Evolutionary conservation across 2,888 invertebrate species (phyloP).

Genomic region (Andrena camellia): DNA sequence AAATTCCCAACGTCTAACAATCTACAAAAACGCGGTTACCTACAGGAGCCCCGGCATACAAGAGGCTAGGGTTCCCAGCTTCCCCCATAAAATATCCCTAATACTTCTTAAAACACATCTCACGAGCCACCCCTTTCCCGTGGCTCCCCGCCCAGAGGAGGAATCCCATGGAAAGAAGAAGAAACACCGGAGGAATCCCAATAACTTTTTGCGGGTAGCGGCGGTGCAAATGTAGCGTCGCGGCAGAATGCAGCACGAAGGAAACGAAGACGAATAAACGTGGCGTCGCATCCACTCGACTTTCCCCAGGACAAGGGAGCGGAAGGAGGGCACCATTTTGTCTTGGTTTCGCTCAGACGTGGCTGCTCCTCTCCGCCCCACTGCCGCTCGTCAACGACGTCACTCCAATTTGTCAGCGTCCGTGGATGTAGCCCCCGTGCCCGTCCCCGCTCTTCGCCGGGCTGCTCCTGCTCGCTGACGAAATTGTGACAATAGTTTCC

Average conservation of each 20-base stretch:
- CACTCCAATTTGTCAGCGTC: slow-evolving; percentile 65
- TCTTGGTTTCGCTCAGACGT: slow-evolving; percentile 42
- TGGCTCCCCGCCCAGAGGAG: not conserved
- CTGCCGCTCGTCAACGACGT: slow-evolving; percentile 55
- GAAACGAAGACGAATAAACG: slow-evolving; percentile 46
- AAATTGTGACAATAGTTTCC: slow-evolving; percentile 44
- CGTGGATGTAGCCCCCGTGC: slow-evolving; percentile 14
- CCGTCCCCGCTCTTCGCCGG: not conserved
- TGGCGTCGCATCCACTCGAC: slow-evolving; percentile 16
- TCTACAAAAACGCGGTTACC: not conserved
- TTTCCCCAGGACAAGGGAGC: not conserved
- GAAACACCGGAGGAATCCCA: slow-evolving; percentile 29
- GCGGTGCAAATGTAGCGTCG: slow-evolving; percentile 14
- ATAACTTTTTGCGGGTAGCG: slow-evolving; percentile 26
- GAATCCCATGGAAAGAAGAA: not conserved
- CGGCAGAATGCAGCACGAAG: not conserved
- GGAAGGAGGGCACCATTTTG: slow-evolving; percentile 21
- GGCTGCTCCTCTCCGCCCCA: slow-evolving; percentile 5
- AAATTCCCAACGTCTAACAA: not conserved
- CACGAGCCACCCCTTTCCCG: not conserved
- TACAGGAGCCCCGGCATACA: not conserved
- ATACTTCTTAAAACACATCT: slow-evolving; percentile 9
- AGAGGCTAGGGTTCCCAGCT: not conserved
- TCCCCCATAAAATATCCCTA: slow-evolving; percentile 12
- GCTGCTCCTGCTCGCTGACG: not conserved